Base-by-base conservation (phyloP, 2,888 invertebrate species). In the Blera fallax region DNA sequence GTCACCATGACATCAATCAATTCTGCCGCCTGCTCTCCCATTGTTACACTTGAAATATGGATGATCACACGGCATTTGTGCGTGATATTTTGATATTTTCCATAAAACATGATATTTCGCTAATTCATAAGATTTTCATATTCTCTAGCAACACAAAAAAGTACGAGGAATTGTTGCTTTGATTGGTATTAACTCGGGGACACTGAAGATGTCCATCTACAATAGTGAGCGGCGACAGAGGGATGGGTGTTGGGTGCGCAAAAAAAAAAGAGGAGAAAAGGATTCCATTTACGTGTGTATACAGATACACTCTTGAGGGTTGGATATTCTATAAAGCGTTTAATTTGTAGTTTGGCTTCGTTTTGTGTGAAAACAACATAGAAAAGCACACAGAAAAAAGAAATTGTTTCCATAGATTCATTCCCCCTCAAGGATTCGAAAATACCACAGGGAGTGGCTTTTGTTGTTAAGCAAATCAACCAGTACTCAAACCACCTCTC, bases 101-200 rank as follows among this genome's bases (percentile, higher is more conserved):
- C 79, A 88, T 87, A 88, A 88, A 89, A 90, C 91, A 91, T 91
- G 91, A 89, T 90, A 88, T 90, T 90, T 90, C 88, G 89, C 90
- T 91, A 91, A 91, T 91, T 90, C 90, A 77, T 87, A 88, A 90
- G 91, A 90, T 91, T 84, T 84, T 70, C 84, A 58, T 27, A 65
- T 77, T 65, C 18, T 64, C 21, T 54, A 34, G 5, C 4, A 37
- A 14, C 10, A 50, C 34, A 73, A 56, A 50, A 54, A 62, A 65
- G 16, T 48, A 60, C 43, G 58, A 80, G 62, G 54, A 40, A 52
- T 73, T 80, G 48, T 58, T 52, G 34, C 32, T 64, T 50, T 52
- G 70, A 67, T 73, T 67, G 58, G 60, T 18, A 78, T 78, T 73
- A 73, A 45, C 67, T 32, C 11, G 43, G 32, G 62, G 34, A 52